Percentiles rank a stretch among this genome's conserved stretches.
Conservation (phyloP, 2,888 invertebrate genomes). For the Dasysyrphus albostriatus region DNA sequence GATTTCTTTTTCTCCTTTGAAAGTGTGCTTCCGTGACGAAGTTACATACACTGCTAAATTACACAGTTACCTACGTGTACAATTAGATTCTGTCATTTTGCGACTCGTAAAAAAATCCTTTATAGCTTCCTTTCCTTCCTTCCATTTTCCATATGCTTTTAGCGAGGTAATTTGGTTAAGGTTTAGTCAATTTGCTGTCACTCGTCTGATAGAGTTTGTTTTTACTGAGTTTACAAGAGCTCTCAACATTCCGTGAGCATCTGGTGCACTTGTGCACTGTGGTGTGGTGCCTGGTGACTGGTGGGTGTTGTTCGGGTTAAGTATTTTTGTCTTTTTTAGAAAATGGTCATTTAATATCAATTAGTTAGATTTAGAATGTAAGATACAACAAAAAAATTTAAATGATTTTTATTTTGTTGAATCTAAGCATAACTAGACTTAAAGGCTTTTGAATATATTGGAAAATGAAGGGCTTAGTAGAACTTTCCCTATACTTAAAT, state of each 20-base stretch:
- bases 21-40: constrained; percentile 42
- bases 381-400: not conserved
- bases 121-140: constrained; percentile 57
- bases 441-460: too few species aligned
- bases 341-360: constrained; percentile 29
- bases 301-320: constrained; percentile 3
- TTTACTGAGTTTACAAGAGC: constrained; percentile 62
- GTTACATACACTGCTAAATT: constrained; percentile 59
- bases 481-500: too few species aligned
- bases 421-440: not conserved
- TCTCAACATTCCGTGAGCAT: constrained; percentile 55
- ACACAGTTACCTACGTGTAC: constrained; percentile 60
- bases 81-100: constrained; percentile 67
- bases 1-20: constrained; percentile 37
- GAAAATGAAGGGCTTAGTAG: too few species aligned
- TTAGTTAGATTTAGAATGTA: constrained; percentile 6
- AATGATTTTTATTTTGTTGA: not conserved
- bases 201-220: constrained; percentile 72
- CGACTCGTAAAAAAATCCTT: constrained; percentile 59
- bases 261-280: constrained; percentile 11
- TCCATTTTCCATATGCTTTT: constrained; percentile 65
- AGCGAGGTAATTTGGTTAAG: constrained; percentile 72
- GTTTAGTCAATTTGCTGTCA: constrained; percentile 72
- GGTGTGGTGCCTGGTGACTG: constrained; percentile 9
- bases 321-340: not conserved